Percentiles rank a stretch among this genome's conserved stretches.
These are phyloP conservation scores for Pelobates cultripes DNA, from an alignment of 2,797 vertebrate genomes.

Conservation along the genomic window DNA sequence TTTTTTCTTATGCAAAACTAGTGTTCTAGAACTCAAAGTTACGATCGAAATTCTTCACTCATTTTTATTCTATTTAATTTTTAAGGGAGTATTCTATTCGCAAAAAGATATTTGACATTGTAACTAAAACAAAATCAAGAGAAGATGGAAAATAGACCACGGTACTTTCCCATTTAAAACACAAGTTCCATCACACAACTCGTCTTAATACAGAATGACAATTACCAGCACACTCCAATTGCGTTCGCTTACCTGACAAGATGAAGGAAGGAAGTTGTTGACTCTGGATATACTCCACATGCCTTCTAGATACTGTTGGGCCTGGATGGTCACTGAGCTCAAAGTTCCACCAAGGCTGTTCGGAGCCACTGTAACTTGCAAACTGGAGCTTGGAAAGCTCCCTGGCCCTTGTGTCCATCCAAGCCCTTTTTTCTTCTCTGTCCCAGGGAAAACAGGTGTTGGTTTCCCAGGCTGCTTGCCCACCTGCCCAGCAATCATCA, in stretches of 20 bases:
- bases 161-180: no score
- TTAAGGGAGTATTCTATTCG: no score
- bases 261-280: constrained; percentile 88
- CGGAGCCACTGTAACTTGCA: constrained; percentile 90
- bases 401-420: constrained; percentile 77
- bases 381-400: constrained; percentile 78
- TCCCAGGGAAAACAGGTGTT: constrained; percentile 63
- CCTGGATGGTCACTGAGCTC: constrained; percentile 92
- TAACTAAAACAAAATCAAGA: no score
- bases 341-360: constrained; percentile 81
- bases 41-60: no score
- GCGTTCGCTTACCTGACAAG: constrained; percentile 80
- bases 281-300: constrained; percentile 94
- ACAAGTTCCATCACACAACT: no score
- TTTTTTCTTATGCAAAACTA: no score
- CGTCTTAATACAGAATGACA: no score
- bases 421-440: constrained; percentile 77
- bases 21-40: no score
- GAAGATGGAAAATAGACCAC: no score
- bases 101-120: no score
- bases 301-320: constrained; percentile 94
- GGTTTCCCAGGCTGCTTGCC: constrained; percentile 68
- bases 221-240: no score
- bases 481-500: constrained; percentile 61
- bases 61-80: no score